These are phyloP conservation scores for Ptilodon capucinus DNA, from an alignment of 2,888 invertebrate genomes.

Conservation along the genomic window DNA sequence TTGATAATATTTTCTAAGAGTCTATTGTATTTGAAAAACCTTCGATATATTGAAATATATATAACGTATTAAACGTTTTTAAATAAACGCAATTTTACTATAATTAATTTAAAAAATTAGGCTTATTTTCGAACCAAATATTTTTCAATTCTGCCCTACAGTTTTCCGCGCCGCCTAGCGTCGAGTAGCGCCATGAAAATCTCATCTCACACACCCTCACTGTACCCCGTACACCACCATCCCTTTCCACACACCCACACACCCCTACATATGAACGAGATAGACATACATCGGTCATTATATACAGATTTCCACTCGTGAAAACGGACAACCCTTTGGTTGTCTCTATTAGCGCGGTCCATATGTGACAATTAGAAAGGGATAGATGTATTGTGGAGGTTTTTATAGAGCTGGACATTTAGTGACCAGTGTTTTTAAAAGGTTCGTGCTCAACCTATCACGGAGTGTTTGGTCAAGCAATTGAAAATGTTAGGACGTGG, in stretches of 20 bases:
- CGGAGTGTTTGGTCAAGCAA: constrained; percentile 58
- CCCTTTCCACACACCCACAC: constrained; percentile 70
- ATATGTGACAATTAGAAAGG: constrained; percentile 53
- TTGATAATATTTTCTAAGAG: no score
- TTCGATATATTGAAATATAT: no score
- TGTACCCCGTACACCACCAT: constrained; percentile 52
- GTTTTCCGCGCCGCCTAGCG: constrained; percentile 72
- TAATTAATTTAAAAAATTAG: no score
- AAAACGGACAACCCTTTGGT: constrained; percentile 75
- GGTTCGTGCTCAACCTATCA: constrained; percentile 61
- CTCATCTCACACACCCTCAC: constrained; percentile 46
- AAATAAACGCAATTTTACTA: no score
- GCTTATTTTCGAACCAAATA: not conserved
- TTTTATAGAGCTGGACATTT: constrained; percentile 59
- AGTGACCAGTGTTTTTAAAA: constrained; percentile 66
- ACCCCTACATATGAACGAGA: constrained; percentile 76
- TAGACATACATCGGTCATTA: constrained; percentile 67
- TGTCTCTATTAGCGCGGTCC: constrained; percentile 69
- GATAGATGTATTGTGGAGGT: constrained; percentile 52
- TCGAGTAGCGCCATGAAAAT: constrained; percentile 67
- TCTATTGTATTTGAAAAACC: no score
- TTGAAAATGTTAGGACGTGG: constrained; percentile 32
- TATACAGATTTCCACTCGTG: constrained; percentile 64
- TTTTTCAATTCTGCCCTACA: not conserved
- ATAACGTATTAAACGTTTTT: not conserved